Conservation (phyloP, 2,888 invertebrate genomes). For the Latrodectus elegans region DNA sequence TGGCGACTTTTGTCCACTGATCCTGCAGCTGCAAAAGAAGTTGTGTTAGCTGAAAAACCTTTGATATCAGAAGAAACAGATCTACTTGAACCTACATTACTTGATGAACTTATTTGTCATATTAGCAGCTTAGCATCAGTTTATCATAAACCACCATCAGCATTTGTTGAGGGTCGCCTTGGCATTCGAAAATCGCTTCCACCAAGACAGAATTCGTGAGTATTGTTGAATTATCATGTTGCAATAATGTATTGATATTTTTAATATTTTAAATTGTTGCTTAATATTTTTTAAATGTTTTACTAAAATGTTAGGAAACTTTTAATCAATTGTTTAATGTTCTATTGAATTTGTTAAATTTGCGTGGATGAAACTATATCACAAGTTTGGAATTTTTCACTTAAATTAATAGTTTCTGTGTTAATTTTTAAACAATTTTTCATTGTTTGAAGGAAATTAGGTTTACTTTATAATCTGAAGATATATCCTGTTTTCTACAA, state of each 20-base stretch:
- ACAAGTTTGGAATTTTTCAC: no score
- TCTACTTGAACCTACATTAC: constrained; percentile 94
- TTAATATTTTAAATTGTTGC: neutral
- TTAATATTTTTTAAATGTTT: neutral
- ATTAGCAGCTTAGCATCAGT: constrained; percentile 98
- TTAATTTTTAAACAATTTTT: no score
- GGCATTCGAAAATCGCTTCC: constrained; percentile 74
- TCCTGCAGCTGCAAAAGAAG: constrained; percentile 99
- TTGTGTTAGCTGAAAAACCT: constrained; percentile 98
- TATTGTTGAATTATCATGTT: neutral
- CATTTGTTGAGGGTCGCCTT: constrained; percentile 91
- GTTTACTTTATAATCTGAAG: no score
- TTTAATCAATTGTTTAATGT: no score
- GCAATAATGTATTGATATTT: neutral
- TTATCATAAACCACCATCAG: constrained; percentile 98
- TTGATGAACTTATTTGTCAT: constrained; percentile 98
- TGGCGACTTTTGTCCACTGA: constrained; percentile 99
- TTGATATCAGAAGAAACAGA: constrained; percentile 99
- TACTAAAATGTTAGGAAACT: no score
- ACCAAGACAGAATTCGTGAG: constrained; percentile 70
- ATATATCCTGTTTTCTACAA: no score
- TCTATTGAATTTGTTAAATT: no score
- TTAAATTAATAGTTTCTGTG: no score
- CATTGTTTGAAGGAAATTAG: no score
- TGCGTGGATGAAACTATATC: no score